Base-by-base conservation (phyloP, 2,888 invertebrate species). In the Lucinisca nassula region DNA sequence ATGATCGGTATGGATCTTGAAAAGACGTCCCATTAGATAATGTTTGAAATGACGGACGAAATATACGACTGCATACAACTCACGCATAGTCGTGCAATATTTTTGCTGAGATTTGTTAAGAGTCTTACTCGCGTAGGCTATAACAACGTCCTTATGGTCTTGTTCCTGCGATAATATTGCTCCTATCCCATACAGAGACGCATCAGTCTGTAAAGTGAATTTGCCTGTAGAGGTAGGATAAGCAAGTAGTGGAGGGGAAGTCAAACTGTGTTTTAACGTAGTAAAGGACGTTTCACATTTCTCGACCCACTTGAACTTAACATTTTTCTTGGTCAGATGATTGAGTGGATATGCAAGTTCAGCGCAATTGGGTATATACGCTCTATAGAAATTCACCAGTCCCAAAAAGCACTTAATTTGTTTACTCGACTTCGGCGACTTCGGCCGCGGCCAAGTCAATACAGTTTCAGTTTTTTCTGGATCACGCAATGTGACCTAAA, bases 21-120 rank as follows among this genome's bases (percentile, higher is more conserved):
- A 72, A 6, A 37, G 35, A 6, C 72, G 3, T 21, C 84, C 73
- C n/a, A 84, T 37, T 17, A 84, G 17, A 30, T 74, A 84, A 0
- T 78, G 74, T 27, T 70, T 72, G 51, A 79, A 84, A 10, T n/a
- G n/a, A n/a, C 21, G 24, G 8, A 32, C 79, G 27, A 73, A 79
- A 55, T 75, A 38, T 1, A 84, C 70, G 3, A 79, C 30, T 24
- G 45, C 74, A 30, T 76, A 67, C 17, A 79, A 55, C 38, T 84
- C 84, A 17, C 84, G 40, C 30, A 79, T 74, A 10, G 79, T 84
- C n/a, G 55, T 51, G 30, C 79, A 84, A 58, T 84, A 84, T 21
- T 84, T 84, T 2, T 67, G 67, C 30, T 79, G 75, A 1, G 79
- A 75, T 12, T n/a, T 4, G 24, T 72, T 72, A 4, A 37, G n/a